A percentile compares a stretch with the other conserved stretches of the same genome.
These are phyloP conservation scores for Wiebesia pumilae DNA, from an alignment of 1,140 invertebrate genomes.

Conservation along the genomic window DNA sequence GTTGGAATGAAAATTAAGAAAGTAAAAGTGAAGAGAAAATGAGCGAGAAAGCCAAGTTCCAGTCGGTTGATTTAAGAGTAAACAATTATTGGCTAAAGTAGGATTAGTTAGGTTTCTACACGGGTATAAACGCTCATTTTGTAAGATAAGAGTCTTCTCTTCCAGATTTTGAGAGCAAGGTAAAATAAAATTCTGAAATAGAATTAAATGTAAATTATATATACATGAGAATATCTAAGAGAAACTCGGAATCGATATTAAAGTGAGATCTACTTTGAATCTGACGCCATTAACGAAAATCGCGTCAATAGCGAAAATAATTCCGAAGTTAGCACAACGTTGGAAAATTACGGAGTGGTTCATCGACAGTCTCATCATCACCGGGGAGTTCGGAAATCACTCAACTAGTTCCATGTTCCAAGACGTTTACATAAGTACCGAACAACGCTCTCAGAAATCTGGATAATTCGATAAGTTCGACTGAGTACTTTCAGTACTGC, in stretches of 20 bases:
- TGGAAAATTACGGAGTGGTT: background rate
- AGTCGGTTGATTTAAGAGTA: too few species aligned
- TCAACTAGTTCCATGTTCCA: slow-evolving; percentile 9
- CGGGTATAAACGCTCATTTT: too few species aligned
- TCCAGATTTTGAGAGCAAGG: too few species aligned
- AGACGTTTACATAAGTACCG: slow-evolving; percentile 40
- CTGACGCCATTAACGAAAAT: background rate
- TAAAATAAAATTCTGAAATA: too few species aligned
- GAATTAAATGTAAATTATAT: too few species aligned
- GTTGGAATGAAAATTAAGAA: background rate
- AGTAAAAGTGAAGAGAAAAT: too few species aligned
- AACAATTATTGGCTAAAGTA: too few species aligned
- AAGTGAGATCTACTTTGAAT: background rate
- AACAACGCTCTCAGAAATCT: background rate
- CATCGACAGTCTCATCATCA: background rate
- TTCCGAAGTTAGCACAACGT: background rate
- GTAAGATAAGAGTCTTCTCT: too few species aligned
- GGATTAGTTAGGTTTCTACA: too few species aligned
- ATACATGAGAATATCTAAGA: too few species aligned
- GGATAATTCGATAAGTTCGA: slow-evolving; percentile 43
- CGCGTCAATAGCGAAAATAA: background rate
- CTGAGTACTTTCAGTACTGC: slow-evolving; percentile 31
- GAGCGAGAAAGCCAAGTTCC: too few species aligned
- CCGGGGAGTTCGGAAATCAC: background rate
- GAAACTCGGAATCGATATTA: background rate